A percentile compares a stretch with the other conserved stretches of the same genome.
phyloP scores from a whole-genome alignment of 2,113 vertebrate genomes.

The Neodon shergylaensis region DNA sequence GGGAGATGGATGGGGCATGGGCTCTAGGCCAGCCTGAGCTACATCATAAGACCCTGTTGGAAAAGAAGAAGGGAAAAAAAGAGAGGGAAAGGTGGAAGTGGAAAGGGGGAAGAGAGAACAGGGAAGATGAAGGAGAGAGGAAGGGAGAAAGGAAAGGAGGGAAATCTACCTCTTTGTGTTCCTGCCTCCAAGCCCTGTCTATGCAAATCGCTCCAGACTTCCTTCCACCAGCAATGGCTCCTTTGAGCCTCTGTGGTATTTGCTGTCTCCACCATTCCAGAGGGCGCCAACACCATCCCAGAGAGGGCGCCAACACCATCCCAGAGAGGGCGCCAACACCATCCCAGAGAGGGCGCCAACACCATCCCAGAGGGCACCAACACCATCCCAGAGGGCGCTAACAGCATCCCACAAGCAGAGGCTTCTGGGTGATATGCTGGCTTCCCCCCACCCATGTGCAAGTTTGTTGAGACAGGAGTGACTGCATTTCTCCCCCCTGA shows the following conservation, averaged over 20 bases:
- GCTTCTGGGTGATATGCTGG: background rate
- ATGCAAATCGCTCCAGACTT: background rate
- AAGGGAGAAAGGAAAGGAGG: background rate
- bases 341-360: too few species aligned
- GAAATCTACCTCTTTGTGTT: background rate
- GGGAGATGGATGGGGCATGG: too few species aligned
- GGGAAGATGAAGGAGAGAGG: background rate
- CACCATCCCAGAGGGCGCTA: background rate
- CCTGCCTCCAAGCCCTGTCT: background rate
- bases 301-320: background rate
- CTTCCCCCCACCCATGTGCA: accelerated
- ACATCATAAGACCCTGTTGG: background rate
- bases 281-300: too few species aligned
- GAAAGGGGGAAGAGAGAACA: background rate
- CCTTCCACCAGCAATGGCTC: background rate
- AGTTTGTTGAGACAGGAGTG: background rate
- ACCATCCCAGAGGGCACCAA: background rate
- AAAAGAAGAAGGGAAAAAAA: background rate
- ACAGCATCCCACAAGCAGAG: too few species aligned
- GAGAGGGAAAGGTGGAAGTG: background rate
- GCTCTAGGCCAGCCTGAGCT: background rate
- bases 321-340: background rate
- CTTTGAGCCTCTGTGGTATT: background rate
- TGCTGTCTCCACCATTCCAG: background rate
- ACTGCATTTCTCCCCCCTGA: background rate